phyloP scores from a whole-genome alignment of 92 coral and sea anemone species.

The Chrysogorgia sp. region DNA sequence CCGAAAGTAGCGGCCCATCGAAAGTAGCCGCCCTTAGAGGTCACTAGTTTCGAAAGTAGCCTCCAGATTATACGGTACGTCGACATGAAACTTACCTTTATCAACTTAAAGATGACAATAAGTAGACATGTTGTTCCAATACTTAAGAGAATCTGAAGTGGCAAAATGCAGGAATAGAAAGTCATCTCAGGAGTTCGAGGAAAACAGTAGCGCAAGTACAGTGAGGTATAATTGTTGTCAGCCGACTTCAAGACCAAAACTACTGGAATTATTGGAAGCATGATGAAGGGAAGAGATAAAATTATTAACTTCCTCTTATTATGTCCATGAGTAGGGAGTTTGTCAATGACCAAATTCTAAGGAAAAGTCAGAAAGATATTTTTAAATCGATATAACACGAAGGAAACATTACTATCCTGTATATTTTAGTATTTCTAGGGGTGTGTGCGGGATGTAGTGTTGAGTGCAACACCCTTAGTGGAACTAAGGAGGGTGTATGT shows the following conservation, averaged over 20 bases:
- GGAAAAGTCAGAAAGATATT: not conserved
- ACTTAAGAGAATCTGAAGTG: constrained; percentile 62
- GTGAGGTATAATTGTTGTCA: constrained; percentile 20
- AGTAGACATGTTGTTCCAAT: constrained; percentile 77
- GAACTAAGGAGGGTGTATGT: too few species aligned
- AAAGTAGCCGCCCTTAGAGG: too few species aligned
- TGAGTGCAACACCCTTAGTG: too few species aligned
- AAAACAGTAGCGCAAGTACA: constrained; percentile 66
- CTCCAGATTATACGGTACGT: not conserved
- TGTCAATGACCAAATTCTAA: constrained; percentile 42
- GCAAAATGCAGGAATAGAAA: constrained; percentile 60
- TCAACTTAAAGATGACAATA: constrained; percentile 74
- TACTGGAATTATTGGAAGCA: constrained; percentile 77
- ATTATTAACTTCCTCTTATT: constrained; percentile 29
- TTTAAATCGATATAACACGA: constrained; percentile 58
- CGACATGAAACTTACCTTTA: constrained; percentile 53
- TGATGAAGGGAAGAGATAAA: constrained; percentile 52
- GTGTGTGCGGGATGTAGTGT: too few species aligned
- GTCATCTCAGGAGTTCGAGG: constrained; percentile 42
- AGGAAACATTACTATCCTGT: too few species aligned
- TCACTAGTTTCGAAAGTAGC: too few species aligned
- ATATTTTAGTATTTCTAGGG: too few species aligned
- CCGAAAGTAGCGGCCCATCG: too few species aligned
- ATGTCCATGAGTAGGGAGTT: constrained; percentile 2
- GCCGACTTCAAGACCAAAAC: constrained; percentile 63